Percentiles rank a stretch among this genome's conserved stretches.
phyloP scores from a whole-genome alignment of 2,113 vertebrate species.

The Ardeotis arabs region DNA sequence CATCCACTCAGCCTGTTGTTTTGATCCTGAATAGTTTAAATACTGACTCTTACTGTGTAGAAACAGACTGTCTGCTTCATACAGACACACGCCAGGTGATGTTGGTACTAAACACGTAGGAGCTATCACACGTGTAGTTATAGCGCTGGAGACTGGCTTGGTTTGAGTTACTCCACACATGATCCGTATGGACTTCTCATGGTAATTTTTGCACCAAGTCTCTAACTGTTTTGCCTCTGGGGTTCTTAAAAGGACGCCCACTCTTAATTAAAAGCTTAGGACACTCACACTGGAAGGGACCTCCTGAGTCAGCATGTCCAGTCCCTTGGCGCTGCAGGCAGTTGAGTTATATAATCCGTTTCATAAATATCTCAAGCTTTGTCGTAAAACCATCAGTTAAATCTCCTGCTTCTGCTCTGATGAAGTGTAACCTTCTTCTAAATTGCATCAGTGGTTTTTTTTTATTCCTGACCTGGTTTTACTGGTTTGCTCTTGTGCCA shows the following conservation, averaged over 20 bases:
- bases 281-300: neutral
- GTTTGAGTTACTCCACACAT: neutral
- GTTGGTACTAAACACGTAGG: neutral
- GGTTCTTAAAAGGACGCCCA: neutral
- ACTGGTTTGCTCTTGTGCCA: neutral
- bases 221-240: neutral
- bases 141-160: neutral
- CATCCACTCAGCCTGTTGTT: neutral
- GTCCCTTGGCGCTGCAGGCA: neutral
- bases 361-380: neutral
- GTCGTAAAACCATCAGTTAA: neutral
- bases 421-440: neutral
- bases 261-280: neutral
- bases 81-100: neutral
- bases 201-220: neutral
- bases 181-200: neutral
- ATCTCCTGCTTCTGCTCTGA: neutral
- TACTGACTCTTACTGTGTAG: neutral
- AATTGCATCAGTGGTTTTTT: neutral
- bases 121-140: neutral
- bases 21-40: neutral
- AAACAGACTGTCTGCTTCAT: neutral
- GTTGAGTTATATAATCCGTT: neutral
- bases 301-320: neutral
- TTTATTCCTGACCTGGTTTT: neutral